phyloP scores from a whole-genome alignment of 1,140 invertebrate genomes.

The Drosophila repleta region DNA sequence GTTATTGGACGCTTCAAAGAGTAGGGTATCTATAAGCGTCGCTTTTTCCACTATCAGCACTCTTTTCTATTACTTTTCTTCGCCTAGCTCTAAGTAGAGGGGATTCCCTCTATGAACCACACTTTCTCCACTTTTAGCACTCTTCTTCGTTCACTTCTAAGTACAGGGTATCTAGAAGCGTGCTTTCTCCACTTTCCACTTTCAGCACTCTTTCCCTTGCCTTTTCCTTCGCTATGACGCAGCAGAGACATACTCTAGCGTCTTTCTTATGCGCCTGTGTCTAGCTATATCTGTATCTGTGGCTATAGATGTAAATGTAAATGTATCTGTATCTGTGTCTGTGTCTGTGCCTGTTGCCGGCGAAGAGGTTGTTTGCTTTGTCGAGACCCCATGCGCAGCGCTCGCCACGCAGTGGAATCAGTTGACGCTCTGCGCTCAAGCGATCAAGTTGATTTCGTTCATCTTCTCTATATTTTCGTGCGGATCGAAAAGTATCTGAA shows the following conservation, averaged over 20 bases:
- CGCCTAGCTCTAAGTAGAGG: too few species aligned
- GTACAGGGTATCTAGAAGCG: neutral
- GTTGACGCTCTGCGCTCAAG: constrained; percentile 64
- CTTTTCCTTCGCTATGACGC: constrained; percentile 24
- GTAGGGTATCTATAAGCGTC: too few species aligned
- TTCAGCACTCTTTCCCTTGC: neutral
- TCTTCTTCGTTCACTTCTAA: neutral
- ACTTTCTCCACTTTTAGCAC: too few species aligned
- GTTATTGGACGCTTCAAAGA: too few species aligned
- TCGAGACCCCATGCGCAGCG: constrained; percentile 61
- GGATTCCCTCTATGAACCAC: too few species aligned
- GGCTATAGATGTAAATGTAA: neutral
- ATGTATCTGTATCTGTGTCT: constrained; percentile 10
- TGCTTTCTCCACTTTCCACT: too few species aligned
- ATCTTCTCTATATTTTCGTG: constrained; percentile 17
- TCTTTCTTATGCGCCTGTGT: constrained; percentile 13
- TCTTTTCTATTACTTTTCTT: too few species aligned
- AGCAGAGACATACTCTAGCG: constrained; percentile 14
- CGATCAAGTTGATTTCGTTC: constrained; percentile 68
- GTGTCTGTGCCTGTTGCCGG: constrained; percentile 16
- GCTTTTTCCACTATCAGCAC: too few species aligned
- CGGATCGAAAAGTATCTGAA: constrained; percentile 5
- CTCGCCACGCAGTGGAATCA: constrained; percentile 61
- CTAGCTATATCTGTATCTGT: constrained; percentile 3
- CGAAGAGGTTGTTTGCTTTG: constrained; percentile 27